phyloP scores from a whole-genome alignment of 2,797 vertebrate genomes.

The Alcedo atthis region DNA sequence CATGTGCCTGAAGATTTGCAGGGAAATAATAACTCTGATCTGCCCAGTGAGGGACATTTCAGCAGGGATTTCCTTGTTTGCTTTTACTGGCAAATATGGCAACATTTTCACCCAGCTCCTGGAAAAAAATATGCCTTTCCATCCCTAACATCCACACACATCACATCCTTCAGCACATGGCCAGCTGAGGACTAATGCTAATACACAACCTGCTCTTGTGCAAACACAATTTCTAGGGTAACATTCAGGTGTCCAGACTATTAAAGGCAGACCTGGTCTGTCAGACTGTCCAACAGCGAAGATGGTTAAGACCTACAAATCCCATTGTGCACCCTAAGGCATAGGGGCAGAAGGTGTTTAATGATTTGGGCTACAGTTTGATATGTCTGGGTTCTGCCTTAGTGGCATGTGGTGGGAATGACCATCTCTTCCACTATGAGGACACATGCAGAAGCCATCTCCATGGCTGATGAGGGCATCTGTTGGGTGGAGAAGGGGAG shows the following conservation, averaged over 20 bases:
- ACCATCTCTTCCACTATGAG: background rate
- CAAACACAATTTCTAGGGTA: background rate
- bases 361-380: background rate
- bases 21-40: background rate
- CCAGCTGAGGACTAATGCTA: background rate
- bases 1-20: background rate
- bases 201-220: background rate
- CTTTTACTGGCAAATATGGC: constrained; percentile 19
- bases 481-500: background rate
- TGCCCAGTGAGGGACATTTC: background rate
- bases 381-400: background rate
- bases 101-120: background rate
- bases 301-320: background rate
- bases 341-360: background rate
- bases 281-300: background rate
- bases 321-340: background rate
- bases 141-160: background rate
- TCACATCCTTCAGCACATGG: rapidly evolving
- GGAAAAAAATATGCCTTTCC: background rate
- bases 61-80: background rate
- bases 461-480: background rate
- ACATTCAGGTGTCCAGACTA: background rate
- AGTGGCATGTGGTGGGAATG: background rate
- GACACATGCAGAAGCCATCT: rapidly evolving
- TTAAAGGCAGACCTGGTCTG: background rate